These are phyloP conservation scores for Rhagium mordax DNA, from an alignment of 2,888 invertebrate genomes.

Conservation along the genomic window DNA sequence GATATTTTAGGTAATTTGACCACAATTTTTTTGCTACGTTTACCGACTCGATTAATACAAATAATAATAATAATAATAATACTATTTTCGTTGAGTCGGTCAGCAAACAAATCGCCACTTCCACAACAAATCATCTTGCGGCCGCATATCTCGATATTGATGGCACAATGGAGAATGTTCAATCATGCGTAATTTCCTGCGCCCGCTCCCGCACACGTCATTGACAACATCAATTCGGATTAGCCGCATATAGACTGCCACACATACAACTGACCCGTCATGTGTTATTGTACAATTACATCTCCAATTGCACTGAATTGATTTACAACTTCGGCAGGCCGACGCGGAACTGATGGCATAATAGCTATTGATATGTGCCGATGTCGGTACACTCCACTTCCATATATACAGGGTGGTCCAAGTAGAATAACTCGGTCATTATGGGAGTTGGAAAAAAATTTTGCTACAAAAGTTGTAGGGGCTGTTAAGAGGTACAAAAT, in stretches of 20 bases:
- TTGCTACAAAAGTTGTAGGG: no score
- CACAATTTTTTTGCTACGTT: no score
- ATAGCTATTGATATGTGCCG: slow-evolving; percentile 60
- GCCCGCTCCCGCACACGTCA: slow-evolving; percentile 53
- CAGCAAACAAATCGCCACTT: not conserved
- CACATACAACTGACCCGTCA: slow-evolving; percentile 56
- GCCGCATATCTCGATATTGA: slow-evolving; percentile 35
- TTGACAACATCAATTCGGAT: slow-evolving; percentile 67
- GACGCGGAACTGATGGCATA: slow-evolving; percentile 59
- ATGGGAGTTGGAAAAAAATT: not conserved
- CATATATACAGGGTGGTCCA: no score
- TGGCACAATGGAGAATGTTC: slow-evolving; percentile 42
- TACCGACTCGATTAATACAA: no score
- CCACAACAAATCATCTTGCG: slow-evolving; percentile 1
- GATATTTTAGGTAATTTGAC: no score
- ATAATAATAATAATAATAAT: no score
- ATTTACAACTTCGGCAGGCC: slow-evolving; percentile 58
- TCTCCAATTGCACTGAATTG: slow-evolving; percentile 66
- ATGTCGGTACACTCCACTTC: slow-evolving; percentile 10
- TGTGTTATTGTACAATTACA: slow-evolving; percentile 66
- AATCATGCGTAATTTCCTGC: slow-evolving; percentile 47
- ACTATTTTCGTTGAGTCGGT: not conserved
- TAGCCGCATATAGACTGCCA: slow-evolving; percentile 54
- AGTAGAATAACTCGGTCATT: not conserved
- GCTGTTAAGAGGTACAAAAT: no score